Evolutionary conservation across 2,113 vertebrate species (phyloP).

Genomic region (Ploceus nigricollis): DNA sequence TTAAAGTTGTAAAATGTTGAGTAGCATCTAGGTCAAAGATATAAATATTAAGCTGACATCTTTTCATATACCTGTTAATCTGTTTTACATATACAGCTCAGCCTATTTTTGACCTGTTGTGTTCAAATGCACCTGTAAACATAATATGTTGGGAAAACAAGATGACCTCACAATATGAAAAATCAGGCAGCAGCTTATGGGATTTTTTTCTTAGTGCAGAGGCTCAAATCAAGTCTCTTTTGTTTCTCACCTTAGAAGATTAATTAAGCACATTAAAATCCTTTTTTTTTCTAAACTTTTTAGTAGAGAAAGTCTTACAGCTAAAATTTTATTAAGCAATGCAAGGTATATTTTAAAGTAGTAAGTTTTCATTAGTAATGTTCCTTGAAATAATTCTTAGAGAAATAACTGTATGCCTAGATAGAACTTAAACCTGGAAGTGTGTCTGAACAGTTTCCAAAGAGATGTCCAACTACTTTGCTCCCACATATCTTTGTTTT

Average conservation of each 20-base stretch:
- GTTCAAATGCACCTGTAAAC: neutral
- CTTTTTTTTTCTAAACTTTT: neutral
- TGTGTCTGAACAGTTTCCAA: neutral
- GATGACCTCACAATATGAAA: neutral
- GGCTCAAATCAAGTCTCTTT: neutral
- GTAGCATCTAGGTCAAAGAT: neutral
- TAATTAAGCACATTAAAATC: neutral
- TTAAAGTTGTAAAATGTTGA: neutral
- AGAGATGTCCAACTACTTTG: neutral
- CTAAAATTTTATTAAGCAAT: neutral
- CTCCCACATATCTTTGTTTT: neutral
- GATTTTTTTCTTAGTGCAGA: rapidly evolving
- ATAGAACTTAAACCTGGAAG: neutral
- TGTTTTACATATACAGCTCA: neutral
- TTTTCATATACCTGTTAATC: neutral
- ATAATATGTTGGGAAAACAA: neutral
- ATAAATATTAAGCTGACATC: neutral
- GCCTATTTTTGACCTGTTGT: neutral
- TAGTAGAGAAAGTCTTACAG: neutral
- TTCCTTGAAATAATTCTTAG: neutral
- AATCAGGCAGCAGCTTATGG: neutral
- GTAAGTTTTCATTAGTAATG: neutral
- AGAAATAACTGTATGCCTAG: neutral
- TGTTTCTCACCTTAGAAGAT: neutral
- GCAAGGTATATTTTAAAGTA: neutral